Percentiles rank a stretch among this genome's conserved stretches.
Evolutionary conservation across 2,113 vertebrate genomes (phyloP).

Genomic region (Potamarius usumacintae): DNA sequence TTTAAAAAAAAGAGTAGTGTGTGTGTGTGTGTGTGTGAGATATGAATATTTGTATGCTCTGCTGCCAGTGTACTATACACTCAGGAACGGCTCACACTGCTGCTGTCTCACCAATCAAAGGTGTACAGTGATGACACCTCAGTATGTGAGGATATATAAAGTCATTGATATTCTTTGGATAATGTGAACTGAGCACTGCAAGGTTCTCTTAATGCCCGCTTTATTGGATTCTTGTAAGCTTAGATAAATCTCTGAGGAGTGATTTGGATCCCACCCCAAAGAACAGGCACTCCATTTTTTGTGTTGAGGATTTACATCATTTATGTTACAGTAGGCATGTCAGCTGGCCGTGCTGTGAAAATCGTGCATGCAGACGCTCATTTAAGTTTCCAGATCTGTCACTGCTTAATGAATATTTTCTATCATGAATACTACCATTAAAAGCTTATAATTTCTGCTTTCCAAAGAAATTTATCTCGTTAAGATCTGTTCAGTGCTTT

Average conservation of each 20-base stretch:
- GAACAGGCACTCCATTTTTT: neutral
- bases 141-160: neutral
- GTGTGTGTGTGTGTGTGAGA: neutral
- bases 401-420: too few species aligned
- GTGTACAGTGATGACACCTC: constrained; percentile 6
- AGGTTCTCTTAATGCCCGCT: constrained; percentile 8
- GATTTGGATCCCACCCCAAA: neutral
- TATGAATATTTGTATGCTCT: neutral
- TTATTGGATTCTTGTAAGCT: constrained; percentile 26
- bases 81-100: neutral
- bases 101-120: constrained; percentile 3
- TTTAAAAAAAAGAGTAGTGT: neutral
- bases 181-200: constrained; percentile 8
- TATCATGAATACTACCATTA: too few species aligned
- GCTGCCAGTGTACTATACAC: neutral
- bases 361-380: too few species aligned
- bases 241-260: constrained; percentile 24
- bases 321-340: neutral
- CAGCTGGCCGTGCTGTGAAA: too few species aligned
- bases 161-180: constrained; percentile 13
- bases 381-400: too few species aligned
- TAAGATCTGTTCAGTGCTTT: too few species aligned
- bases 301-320: constrained; percentile 10
- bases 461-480: too few species aligned
- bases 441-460: too few species aligned